Conservation (phyloP, 1,140 invertebrate genomes). For the Gryon sp. region DNA sequence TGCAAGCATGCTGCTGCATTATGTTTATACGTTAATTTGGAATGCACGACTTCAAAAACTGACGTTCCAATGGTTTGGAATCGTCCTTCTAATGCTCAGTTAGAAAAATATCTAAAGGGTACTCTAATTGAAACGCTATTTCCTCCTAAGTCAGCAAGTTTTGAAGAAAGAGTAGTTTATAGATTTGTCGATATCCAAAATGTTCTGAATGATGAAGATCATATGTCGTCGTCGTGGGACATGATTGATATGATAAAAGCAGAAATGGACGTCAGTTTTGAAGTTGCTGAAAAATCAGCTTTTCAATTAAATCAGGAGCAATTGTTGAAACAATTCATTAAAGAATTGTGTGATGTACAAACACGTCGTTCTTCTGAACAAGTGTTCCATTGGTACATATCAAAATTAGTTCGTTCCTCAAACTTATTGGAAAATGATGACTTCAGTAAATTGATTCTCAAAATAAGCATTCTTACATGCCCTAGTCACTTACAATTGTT, state of each 20-base stretch:
- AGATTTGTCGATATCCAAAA: not conserved
- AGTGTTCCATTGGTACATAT: not conserved
- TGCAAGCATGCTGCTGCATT: conserved; percentile 55
- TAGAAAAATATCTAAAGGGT: conserved; percentile 42
- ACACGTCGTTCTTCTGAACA: not conserved
- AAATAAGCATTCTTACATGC: conserved; percentile 2
- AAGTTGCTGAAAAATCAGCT: not conserved
- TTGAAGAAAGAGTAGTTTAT: not conserved
- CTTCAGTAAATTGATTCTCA: no score
- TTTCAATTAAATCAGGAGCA: not conserved
- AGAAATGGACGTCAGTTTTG: not conserved
- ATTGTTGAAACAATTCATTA: not conserved
- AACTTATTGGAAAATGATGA: not conserved
- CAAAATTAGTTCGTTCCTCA: not conserved
- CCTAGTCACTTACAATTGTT: not conserved
- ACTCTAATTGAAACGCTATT: not conserved
- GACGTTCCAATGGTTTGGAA: conserved; percentile 47
- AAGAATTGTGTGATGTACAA: not conserved
- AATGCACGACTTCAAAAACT: conserved; percentile 35
- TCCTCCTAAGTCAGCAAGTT: not conserved
- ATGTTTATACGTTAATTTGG: conserved; percentile 37
- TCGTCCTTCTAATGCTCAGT: conserved; percentile 29
- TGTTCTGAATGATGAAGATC: not conserved
- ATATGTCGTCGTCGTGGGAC: not conserved
- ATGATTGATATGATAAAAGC: conserved; percentile 3